A percentile compares a stretch with the other conserved stretches of the same genome.
Evolutionary conservation across 2,888 invertebrate species (phyloP).

Genomic region (Drosophila barbarae): DNA sequence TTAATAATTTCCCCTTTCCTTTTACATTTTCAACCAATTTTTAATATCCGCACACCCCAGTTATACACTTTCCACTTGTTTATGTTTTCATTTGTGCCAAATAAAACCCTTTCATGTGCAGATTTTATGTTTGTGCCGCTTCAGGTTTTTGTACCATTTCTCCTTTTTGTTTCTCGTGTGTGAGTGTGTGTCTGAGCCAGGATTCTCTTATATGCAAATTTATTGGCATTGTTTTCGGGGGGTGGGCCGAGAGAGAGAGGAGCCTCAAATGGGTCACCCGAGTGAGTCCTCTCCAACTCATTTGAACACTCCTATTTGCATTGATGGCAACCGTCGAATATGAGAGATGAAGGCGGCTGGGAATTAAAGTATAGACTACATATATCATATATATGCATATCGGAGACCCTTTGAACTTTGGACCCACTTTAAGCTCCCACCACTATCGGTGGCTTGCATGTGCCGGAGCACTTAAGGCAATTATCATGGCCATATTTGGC

Average conservation of each 20-base stretch:
- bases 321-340: constrained; percentile 26
- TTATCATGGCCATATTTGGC: constrained; percentile 56
- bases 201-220: constrained; percentile 70
- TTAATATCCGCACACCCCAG: constrained; percentile 7
- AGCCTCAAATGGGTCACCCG: constrained; percentile 51
- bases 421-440: constrained; percentile 24
- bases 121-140: constrained; percentile 48
- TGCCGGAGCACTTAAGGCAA: constrained; percentile 66
- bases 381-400: not conserved
- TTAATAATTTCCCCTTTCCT: not conserved
- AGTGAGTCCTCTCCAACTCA: constrained; percentile 17
- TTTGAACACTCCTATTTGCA: constrained; percentile 44
- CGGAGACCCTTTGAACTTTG: constrained; percentile 28
- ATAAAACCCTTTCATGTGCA: constrained; percentile 52
- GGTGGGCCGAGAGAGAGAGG: constrained; percentile 6
- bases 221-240: constrained; percentile 57
- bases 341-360: constrained; percentile 8
- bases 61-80: constrained; percentile 31
- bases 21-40: not conserved
- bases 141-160: constrained; percentile 21
- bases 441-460: constrained; percentile 32
- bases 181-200: constrained; percentile 31
- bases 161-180: constrained; percentile 5
- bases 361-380: constrained; percentile 12
- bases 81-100: constrained; percentile 55